Evolutionary conservation across 1,140 invertebrate species (phyloP).

Genomic region (Gyrodactylus bullatarudis): DNA sequence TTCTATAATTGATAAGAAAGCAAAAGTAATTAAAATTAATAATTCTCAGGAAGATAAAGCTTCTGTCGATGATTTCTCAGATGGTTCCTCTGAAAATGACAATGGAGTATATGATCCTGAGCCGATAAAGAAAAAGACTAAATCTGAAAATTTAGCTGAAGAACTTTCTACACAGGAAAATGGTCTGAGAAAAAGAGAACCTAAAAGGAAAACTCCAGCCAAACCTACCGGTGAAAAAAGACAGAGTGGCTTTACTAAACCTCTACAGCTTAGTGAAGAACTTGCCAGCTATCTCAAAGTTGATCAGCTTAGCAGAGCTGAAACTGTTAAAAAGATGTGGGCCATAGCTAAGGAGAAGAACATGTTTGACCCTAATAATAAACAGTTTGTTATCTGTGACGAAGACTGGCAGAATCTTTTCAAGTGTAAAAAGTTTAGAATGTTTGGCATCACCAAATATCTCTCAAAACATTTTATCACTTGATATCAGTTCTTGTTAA

Average conservation of each 20-base stretch:
- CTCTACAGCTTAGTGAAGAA: background rate
- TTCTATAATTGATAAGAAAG: background rate
- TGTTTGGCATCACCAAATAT: background rate
- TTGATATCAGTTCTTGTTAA: background rate
- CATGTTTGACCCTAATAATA: slow-evolving; percentile 3
- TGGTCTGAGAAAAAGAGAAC: background rate
- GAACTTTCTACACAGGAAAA: background rate
- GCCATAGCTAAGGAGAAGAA: slow-evolving; percentile 5
- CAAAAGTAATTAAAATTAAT: background rate
- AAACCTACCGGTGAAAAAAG: background rate
- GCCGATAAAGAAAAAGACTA: background rate
- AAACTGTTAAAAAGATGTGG: slow-evolving; percentile 1
- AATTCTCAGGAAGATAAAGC: background rate
- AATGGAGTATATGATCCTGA: background rate
- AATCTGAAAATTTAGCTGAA: background rate
- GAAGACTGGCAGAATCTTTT: slow-evolving; percentile 3
- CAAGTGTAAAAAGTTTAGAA: background rate
- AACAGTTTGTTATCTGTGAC: slow-evolving; percentile 1
- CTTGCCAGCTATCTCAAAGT: background rate
- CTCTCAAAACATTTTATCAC: background rate
- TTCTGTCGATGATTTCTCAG: background rate
- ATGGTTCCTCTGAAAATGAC: background rate
- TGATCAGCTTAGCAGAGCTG: background rate
- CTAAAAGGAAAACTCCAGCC: background rate
- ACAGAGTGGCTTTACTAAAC: background rate